Evolutionary conservation across 1,140 invertebrate species (phyloP).

Genomic region (Zaprionus inermis): DNA sequence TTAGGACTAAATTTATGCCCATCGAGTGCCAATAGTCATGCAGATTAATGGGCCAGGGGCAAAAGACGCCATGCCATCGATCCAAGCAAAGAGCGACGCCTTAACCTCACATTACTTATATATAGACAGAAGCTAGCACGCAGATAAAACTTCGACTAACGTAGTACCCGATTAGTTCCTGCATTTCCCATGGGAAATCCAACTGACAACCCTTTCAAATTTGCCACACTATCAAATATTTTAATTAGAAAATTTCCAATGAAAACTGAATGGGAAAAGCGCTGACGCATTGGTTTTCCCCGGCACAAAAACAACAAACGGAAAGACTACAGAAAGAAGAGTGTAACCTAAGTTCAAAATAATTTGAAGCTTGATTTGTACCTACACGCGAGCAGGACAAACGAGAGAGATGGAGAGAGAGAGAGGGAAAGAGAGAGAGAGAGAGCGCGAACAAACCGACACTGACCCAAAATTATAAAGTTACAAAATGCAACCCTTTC

Average conservation of each 20-base stretch:
- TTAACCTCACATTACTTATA: not conserved
- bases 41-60: conserved; percentile 56
- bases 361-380: conserved; percentile 69
- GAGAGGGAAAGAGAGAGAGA: conserved; percentile 40
- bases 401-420: conserved; percentile 31
- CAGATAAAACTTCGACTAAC: not conserved
- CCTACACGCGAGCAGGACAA: conserved; percentile 16
- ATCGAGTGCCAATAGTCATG: conserved; percentile 70
- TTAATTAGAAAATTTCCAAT: conserved; percentile 41
- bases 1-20: conserved; percentile 71
- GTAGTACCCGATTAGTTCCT: not conserved
- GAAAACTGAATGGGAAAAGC: not conserved
- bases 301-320: conserved; percentile 10
- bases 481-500: conserved; percentile 75
- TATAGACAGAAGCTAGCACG: not conserved
- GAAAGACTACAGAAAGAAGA: conserved; percentile 4
- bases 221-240: conserved; percentile 41
- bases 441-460: conserved; percentile 40
- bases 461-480: conserved; percentile 79
- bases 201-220: conserved; percentile 9
- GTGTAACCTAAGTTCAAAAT: conserved; percentile 52
- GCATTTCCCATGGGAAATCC: not conserved
- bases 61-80: not conserved
- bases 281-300: not conserved
- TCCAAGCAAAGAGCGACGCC: not conserved